These are phyloP conservation scores for Gephyroberyx darwinii DNA, from an alignment of 2,797 vertebrate species.

Conservation along the genomic window DNA sequence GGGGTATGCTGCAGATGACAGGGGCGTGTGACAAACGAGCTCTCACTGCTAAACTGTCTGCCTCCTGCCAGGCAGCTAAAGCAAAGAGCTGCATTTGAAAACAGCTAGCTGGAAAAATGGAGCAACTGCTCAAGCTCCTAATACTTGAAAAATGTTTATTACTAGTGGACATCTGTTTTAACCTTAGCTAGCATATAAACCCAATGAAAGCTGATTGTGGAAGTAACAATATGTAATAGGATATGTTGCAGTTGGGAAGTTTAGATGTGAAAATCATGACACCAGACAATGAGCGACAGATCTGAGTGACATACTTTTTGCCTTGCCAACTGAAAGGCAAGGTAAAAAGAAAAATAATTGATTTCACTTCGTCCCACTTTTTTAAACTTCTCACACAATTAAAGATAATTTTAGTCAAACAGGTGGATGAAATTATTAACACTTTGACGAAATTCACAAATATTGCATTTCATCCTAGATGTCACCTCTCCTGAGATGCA, in stretches of 20 bases:
- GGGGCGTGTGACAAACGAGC: slow-evolving; percentile 75
- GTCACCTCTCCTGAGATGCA: slow-evolving; percentile 43
- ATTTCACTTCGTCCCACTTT: neutral
- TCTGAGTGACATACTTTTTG: slow-evolving; percentile 8
- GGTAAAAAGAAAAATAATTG: neutral
- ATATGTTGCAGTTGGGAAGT: neutral
- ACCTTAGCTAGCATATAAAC: slow-evolving; percentile 16
- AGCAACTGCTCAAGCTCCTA: slow-evolving; percentile 32
- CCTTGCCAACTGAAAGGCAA: neutral
- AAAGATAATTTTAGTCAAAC: neutral
- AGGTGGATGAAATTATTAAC: slow-evolving; percentile 31
- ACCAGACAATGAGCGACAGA: slow-evolving; percentile 36
- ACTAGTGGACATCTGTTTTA: neutral
- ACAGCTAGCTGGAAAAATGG: slow-evolving; percentile 49
- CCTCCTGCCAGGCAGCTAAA: slow-evolving; percentile 69
- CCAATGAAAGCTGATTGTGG: neutral
- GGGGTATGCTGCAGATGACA: slow-evolving; percentile 75
- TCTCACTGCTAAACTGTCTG: slow-evolving; percentile 71
- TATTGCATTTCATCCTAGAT: slow-evolving; percentile 44
- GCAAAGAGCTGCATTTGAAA: slow-evolving; percentile 65
- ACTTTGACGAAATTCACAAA: slow-evolving; percentile 29
- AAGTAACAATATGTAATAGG: neutral
- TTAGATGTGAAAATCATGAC: slow-evolving; percentile 18
- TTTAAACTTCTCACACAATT: neutral
- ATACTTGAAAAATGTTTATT: slow-evolving; percentile 42